Conservation (phyloP, 2,888 invertebrate genomes). For the Drosophila limbata region DNA sequence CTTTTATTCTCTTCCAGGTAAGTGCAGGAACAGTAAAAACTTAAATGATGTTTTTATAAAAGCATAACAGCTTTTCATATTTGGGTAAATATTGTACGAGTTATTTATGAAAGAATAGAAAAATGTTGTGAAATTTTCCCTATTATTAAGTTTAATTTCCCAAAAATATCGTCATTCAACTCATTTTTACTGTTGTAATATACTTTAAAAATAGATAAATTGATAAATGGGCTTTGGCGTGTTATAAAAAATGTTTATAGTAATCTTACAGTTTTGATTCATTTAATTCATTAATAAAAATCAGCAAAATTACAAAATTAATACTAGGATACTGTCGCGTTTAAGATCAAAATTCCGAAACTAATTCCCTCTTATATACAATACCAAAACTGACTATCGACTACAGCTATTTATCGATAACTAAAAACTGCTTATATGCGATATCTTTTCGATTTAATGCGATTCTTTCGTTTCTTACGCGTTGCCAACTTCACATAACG, state of each 20-base stretch:
- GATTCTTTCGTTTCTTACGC: slow-evolving; percentile 80
- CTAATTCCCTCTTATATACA: slow-evolving; percentile 4
- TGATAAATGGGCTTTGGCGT: too few relatives aligned
- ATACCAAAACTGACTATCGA: not conserved
- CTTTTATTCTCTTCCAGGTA: slow-evolving; percentile 57
- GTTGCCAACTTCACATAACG: slow-evolving; percentile 61
- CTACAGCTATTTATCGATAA: slow-evolving; percentile 10
- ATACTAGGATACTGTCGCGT: slow-evolving; percentile 6
- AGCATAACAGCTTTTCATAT: not conserved
- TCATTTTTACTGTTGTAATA: not conserved
- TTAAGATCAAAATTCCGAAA: slow-evolving; percentile 14
- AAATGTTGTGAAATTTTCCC: too few relatives aligned
- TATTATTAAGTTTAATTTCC: too few relatives aligned
- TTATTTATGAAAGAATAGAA: not conserved
- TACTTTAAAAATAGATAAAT: too few relatives aligned
- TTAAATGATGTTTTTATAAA: not conserved
- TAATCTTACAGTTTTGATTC: not conserved
- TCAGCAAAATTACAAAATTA: slow-evolving; percentile 12
- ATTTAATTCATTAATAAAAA: slow-evolving; percentile 3
- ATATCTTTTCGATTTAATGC: slow-evolving; percentile 75
- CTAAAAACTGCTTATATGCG: slow-evolving; percentile 41
- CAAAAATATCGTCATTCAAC: too few relatives aligned
- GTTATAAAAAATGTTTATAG: too few relatives aligned
- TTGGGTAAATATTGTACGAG: slow-evolving; percentile 41
- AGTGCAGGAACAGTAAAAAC: slow-evolving; percentile 15